Conservation (phyloP, 2,113 vertebrate genomes). For the Alectura lathami region DNA sequence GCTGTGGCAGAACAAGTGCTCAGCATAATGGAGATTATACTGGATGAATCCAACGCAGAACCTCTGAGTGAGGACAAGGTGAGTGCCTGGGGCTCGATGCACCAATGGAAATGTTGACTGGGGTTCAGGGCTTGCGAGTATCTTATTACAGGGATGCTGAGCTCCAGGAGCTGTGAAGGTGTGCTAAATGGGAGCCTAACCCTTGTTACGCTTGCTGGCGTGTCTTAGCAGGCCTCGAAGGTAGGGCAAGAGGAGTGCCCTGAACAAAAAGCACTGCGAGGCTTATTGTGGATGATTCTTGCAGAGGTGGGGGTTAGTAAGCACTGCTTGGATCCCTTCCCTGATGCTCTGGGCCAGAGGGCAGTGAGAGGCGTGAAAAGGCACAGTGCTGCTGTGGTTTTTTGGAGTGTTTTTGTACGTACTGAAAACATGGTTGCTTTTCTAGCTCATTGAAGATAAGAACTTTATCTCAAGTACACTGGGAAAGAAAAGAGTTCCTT, state of each 20-base stretch:
- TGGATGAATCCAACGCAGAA: conserved; percentile 97
- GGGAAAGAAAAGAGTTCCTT: not conserved
- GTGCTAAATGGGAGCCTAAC: not conserved
- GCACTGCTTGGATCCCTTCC: conserved; percentile 31
- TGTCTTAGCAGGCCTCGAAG: conserved; percentile 15
- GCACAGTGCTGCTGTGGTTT: not conserved
- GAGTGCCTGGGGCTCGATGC: not conserved
- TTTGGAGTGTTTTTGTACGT: not conserved
- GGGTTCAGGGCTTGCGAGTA: not conserved
- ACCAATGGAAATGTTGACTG: not conserved
- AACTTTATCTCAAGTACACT: not conserved
- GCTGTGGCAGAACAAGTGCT: conserved; percentile 97
- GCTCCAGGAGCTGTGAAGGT: not conserved
- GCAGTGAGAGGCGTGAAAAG: conserved; percentile 27
- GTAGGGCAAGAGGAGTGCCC: conserved; percentile 2
- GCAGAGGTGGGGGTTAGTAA: not conserved
- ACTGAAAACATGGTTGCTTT: conserved; percentile 44
- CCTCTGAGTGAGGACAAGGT: conserved; percentile 97
- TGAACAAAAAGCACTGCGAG: not conserved
- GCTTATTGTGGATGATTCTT: not conserved
- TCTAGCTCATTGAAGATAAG: not conserved
- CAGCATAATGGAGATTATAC: conserved; percentile 98
- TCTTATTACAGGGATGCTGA: not conserved
- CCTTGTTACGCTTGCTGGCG: not conserved
- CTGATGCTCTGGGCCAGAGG: conserved; percentile 21